Conservation (phyloP, 2,113 vertebrate species). For the Brachyhypopomus gauderio region DNA sequence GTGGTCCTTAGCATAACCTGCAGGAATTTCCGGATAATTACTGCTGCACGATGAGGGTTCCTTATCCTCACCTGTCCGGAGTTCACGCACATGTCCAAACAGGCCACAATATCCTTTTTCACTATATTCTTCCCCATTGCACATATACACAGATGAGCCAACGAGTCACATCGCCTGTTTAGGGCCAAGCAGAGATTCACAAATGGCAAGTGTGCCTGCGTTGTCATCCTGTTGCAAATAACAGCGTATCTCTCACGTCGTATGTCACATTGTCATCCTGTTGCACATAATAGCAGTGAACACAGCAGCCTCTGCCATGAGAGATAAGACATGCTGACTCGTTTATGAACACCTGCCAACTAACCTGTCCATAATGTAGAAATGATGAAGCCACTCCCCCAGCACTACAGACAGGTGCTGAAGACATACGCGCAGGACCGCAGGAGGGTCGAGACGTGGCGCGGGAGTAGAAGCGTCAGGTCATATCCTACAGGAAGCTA, state of each 20-base stretch:
- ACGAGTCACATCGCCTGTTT: not conserved
- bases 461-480: no score
- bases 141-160: not conserved
- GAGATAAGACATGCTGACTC: not conserved
- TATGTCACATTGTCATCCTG: not conserved
- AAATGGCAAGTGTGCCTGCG: not conserved
- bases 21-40: constrained; percentile 71
- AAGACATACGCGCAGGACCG: no score
- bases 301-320: not conserved
- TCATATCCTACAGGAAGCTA: not conserved
- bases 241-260: no score
- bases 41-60: constrained; percentile 60
- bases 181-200: not conserved
- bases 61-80: constrained; percentile 15
- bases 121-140: not conserved
- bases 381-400: constrained; percentile 2
- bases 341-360: not conserved
- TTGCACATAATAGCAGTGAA: not conserved
- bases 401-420: not conserved
- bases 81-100: constrained; percentile 8
- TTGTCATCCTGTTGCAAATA: not conserved
- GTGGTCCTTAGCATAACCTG: constrained; percentile 75
- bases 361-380: constrained; percentile 26
- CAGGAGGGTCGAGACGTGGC: no score
- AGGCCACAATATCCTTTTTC: not conserved